Evolutionary conservation across 2,888 invertebrate genomes (phyloP), one percentile per base, ranked within the genome.

Genomic region (Acanthacorydalis orientalis): DNA sequence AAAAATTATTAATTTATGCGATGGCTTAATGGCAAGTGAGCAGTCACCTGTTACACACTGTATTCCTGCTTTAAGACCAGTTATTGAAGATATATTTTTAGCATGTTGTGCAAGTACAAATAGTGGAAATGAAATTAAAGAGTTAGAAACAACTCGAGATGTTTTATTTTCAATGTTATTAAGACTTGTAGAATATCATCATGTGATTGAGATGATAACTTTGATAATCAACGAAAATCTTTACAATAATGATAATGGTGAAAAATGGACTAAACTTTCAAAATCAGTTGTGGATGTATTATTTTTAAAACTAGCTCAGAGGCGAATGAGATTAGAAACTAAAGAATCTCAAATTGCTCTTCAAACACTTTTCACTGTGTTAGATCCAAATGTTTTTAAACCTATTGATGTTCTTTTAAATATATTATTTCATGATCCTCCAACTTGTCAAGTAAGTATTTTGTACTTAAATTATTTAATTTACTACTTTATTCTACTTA

Each of bases 1-100:
- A 3, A 90, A 92, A 71, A 87, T 96, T 58, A 81, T 92, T 31
- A 88, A 89, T 59, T 67, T 90, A 2, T 89, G 88, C 62, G 90
- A 91, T 60, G 86, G 86, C 1, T 68, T 92, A 39, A 83, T 89
- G 78, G 90, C 91, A 0, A 84, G 87, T 54, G 89, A 85, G 0
- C 83, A 86, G 52, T 70, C 78, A 15, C 76, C 79, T 0, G 60
- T 71, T 12, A 76, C 76, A 1, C 80, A 85, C 57, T 83, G 86
- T 65, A 75, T 88, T 52, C 78, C 83, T 39, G 86, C 86, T 0
- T 65, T 90, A 38, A 72, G 78, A 53, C 81, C 83, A 9, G 74
- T 88, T n/a, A 80, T 87, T 8, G 79, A 81, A 61, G 86, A 89
- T 62, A 72, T 89, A 50, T 89, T 88, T 62, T 68, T 85, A n/a